Base-by-base conservation (phyloP, 2,888 invertebrate species). In the Ophion ellenae region DNA sequence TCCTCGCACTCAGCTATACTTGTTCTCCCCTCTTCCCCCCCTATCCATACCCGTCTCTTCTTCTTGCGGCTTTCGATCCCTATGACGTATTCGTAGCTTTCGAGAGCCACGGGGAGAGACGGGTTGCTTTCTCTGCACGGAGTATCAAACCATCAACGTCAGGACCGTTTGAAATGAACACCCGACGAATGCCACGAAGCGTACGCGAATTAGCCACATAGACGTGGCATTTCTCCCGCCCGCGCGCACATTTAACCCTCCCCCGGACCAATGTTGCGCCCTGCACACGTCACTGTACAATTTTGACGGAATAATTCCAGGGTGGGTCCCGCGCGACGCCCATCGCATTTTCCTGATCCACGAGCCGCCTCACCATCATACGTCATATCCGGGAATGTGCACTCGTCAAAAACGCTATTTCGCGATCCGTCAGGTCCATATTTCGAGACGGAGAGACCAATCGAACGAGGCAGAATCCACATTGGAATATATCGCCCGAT, bases 121-220 rank as follows among this genome's bases (percentile, higher is more conserved):
- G 64, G 4, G n/a, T 1, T 24, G 24, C 24, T 24, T 24, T 24
- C 24, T 24, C 0, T 6, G 47, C 28, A 47, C 28, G n/a, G 61
- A 24, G 76, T 59, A 85, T 76, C 79, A 67, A 85, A 80, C 75
- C 53, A 76, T 85, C 75, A 82, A 85, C 75, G 76, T 83, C 82
- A 67, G 76, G 24, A 40, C 75, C 20, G 53, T 78, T 64, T 71
- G 47, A 79, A 85, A 82, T 76, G 59, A 66, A 36, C 79, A 71
- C 70, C 63, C 81, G 76, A 28, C 40, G 63, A n/a, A 36, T n/a
- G 28, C 10, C 59, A 73, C 61, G 61, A 74, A 78, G n/a, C 11
- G 64, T 2, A 67, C 73, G 47, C 67, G 61, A 57, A 73, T 59
- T 69, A 71, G 66, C 20, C n/a, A 81, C 61, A 47, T 32, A 24